Evolutionary conservation across 2,797 vertebrate species (phyloP).

Genomic region (Sarcoramphus papa): DNA sequence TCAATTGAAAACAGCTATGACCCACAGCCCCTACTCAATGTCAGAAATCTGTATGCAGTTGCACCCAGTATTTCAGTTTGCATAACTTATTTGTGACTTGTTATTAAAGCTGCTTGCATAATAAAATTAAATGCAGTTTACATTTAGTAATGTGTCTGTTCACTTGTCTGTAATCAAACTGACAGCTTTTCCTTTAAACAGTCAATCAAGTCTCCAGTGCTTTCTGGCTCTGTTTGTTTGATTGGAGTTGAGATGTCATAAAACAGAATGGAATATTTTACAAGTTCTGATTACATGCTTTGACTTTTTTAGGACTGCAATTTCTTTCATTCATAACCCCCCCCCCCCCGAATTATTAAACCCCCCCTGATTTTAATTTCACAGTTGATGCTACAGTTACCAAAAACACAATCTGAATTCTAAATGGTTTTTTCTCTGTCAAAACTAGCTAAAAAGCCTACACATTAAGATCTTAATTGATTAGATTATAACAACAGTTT

Average conservation of each 20-base stretch:
- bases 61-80: not conserved
- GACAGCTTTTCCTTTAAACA: slow-evolving; percentile 60
- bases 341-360: not conserved
- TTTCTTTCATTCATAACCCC: slow-evolving; percentile 28
- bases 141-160: slow-evolving; percentile 37
- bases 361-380: not conserved
- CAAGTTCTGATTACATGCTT: slow-evolving; percentile 27
- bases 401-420: slow-evolving; percentile 10
- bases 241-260: slow-evolving; percentile 53
- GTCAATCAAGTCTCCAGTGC: slow-evolving; percentile 40
- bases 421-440: not conserved
- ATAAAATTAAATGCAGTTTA: slow-evolving; percentile 55
- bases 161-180: slow-evolving; percentile 59
- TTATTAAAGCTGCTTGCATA: slow-evolving; percentile 50
- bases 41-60: not conserved
- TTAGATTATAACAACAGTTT: slow-evolving; percentile 9
- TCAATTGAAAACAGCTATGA: not conserved
- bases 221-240: slow-evolving; percentile 49
- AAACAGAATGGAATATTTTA: slow-evolving; percentile 60
- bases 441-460: not conserved
- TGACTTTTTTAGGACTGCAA: slow-evolving; percentile 34
- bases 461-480: slow-evolving; percentile 32
- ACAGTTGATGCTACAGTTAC: slow-evolving; percentile 3
- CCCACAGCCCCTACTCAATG: not conserved
- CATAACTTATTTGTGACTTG: slow-evolving; percentile 21